Conservation (phyloP, 2,888 invertebrate genomes). For the Conus canariensis region DNA sequence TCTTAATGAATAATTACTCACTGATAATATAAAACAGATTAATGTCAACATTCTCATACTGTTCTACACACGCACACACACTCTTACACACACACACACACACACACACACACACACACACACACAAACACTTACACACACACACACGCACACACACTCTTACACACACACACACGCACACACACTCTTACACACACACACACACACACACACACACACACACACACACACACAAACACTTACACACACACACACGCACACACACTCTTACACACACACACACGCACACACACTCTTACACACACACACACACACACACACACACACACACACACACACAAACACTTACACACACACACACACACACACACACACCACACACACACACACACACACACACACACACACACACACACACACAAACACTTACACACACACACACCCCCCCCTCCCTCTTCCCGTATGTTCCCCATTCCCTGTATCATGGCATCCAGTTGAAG, state of each 20-base stretch:
- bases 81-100: neutral
- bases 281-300: neutral
- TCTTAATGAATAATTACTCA: neutral
- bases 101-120: neutral
- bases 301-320: neutral
- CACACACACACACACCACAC: neutral
- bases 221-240: neutral
- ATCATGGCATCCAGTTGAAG: slow-evolving; percentile 40
- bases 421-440: neutral
- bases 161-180: neutral
- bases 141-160: neutral
- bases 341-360: neutral
- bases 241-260: neutral
- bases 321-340: too few relatives aligned
- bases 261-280: neutral
- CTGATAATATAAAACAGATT: too few relatives aligned
- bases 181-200: neutral
- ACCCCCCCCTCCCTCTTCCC: neutral
- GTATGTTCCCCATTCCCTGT: neutral
- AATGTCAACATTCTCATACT: too few relatives aligned
- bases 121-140: neutral
- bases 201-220: neutral
- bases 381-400: neutral
- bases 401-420: neutral
- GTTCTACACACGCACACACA: neutral